These are phyloP conservation scores for Matsumurasca onukii DNA, from an alignment of 1,140 invertebrate genomes.

Conservation along the genomic window DNA sequence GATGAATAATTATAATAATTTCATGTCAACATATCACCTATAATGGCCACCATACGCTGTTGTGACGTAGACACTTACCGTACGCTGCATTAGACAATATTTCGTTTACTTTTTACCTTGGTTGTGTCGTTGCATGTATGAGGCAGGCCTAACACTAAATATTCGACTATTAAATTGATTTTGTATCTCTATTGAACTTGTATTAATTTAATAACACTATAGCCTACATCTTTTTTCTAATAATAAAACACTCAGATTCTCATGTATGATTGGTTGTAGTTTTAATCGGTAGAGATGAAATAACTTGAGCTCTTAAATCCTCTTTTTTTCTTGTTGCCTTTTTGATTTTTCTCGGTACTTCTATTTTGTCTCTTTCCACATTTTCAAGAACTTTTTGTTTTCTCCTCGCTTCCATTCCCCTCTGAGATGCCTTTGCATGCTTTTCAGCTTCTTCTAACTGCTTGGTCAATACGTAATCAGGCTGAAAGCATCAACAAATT, in stretches of 20 bases:
- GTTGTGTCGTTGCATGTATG: too few relatives aligned
- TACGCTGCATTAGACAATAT: too few relatives aligned
- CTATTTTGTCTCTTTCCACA: neutral
- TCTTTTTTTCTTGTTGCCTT: neutral
- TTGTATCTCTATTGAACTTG: neutral
- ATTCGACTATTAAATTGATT: neutral
- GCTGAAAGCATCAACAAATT: neutral
- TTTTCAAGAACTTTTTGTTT: neutral
- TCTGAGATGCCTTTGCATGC: neutral
- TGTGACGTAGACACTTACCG: too few relatives aligned
- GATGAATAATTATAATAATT: too few relatives aligned
- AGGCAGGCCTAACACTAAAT: too few relatives aligned
- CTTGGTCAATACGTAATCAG: neutral
- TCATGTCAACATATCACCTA: too few relatives aligned
- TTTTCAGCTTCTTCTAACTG: neutral
- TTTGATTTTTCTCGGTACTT: slow-evolving; percentile 4
- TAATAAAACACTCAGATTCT: neutral
- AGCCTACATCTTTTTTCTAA: neutral
- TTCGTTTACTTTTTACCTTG: too few relatives aligned
- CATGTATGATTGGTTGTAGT: neutral
- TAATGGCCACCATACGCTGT: too few relatives aligned
- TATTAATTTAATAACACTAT: neutral
- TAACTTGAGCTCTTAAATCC: neutral
- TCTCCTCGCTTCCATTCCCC: slow-evolving; percentile 1
- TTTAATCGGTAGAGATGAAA: neutral